phyloP scores from a whole-genome alignment of 2,113 vertebrate genomes.

The Dromas ardeola region DNA sequence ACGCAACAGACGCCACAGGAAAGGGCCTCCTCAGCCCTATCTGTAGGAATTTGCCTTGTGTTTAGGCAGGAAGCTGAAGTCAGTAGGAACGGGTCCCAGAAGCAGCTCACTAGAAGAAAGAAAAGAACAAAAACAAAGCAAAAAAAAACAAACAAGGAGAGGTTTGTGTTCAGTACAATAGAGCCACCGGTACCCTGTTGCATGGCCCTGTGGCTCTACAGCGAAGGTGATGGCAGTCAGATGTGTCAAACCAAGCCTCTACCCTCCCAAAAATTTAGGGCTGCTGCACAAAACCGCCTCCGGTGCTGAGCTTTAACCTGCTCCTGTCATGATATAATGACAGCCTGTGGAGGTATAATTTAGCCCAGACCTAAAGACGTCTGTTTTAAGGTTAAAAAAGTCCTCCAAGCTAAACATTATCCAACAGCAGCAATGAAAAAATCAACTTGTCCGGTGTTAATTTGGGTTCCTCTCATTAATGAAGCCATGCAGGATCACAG shows the following conservation, averaged over 20 bases:
- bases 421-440: background rate
- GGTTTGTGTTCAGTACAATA: background rate
- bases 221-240: background rate
- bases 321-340: constrained; percentile 34
- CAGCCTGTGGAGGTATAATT: constrained; percentile 10
- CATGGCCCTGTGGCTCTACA: background rate
- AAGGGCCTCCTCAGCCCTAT: constrained; percentile 26
- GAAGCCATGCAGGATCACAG: background rate
- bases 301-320: background rate
- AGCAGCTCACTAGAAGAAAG: constrained; percentile 86
- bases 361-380: constrained; percentile 33
- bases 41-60: constrained; percentile 96
- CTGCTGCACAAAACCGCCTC: background rate
- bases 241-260: background rate
- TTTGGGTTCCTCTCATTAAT: background rate
- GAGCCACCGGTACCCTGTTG: too few species aligned
- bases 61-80: constrained; percentile 93
- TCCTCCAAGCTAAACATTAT: background rate
- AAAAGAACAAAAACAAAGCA: background rate
- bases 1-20: fast-evolving
- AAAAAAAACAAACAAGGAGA: too few species aligned
- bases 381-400: constrained; percentile 33
- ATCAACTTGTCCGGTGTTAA: background rate
- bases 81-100: constrained; percentile 86
- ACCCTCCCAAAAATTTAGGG: background rate